Evolutionary conservation across 2,113 vertebrate species (phyloP).

Genomic region (Corvus moneduloides): DNA sequence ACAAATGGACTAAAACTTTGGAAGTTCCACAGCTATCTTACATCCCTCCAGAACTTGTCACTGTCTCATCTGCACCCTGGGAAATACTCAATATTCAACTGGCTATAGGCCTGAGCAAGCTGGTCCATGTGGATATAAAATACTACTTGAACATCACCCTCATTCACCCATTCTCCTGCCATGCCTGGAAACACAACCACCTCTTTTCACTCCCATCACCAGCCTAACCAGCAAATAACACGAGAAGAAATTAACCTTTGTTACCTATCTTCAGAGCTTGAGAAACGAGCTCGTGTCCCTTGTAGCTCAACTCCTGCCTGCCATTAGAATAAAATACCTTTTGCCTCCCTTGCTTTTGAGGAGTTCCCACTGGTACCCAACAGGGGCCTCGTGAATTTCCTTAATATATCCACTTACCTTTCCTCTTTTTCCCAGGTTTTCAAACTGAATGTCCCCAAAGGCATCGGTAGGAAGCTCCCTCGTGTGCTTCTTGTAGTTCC

Average conservation of each 20-base stretch:
- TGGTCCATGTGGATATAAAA: background rate
- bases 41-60: background rate
- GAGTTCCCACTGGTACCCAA: background rate
- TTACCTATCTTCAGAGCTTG: background rate
- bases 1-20: background rate
- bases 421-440: slow-evolving; percentile 76
- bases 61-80: background rate
- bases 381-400: accelerated
- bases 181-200: background rate
- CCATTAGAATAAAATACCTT: background rate
- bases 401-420: slow-evolving; percentile 60
- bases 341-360: background rate
- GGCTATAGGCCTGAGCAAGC: background rate
- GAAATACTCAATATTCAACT: background rate
- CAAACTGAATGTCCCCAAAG: slow-evolving; percentile 81
- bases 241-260: background rate
- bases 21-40: background rate
- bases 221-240: background rate
- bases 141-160: background rate
- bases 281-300: background rate
- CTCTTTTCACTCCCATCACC: background rate
- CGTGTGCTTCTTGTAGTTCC: slow-evolving; percentile 81
- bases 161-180: background rate
- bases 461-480: slow-evolving; percentile 77
- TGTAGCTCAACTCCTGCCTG: background rate